Percentiles rank a stretch among this genome's conserved stretches.
These are phyloP conservation scores for Limosa lapponica DNA, from an alignment of 2,797 vertebrate species.

Conservation along the genomic window DNA sequence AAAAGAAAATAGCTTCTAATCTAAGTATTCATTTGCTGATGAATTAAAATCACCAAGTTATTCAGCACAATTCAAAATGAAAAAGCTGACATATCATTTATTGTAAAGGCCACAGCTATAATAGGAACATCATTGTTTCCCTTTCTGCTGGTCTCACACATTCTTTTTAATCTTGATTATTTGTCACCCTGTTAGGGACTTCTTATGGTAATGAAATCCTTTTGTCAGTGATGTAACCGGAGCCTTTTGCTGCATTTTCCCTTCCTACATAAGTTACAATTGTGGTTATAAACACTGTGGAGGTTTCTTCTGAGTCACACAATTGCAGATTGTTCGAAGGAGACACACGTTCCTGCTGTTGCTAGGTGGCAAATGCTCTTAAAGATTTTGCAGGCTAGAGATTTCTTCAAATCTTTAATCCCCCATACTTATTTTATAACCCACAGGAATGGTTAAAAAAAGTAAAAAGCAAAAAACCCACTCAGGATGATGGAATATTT, in stretches of 20 bases:
- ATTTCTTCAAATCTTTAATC: constrained; percentile 57
- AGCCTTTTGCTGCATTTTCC: constrained; percentile 45
- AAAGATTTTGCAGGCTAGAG: constrained; percentile 58
- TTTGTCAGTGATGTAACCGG: constrained; percentile 50
- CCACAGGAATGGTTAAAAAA: neutral
- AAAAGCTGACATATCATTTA: constrained; percentile 71
- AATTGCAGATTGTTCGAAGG: constrained; percentile 64
- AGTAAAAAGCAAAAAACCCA: neutral
- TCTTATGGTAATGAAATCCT: constrained; percentile 67
- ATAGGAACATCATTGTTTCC: constrained; percentile 65
- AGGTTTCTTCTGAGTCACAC: constrained; percentile 62
- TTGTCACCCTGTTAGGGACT: constrained; percentile 53
- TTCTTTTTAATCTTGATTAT: constrained; percentile 71
- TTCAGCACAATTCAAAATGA: constrained; percentile 67
- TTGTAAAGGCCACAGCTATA: constrained; percentile 60
- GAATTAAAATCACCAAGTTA: constrained; percentile 68
- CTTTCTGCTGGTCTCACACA: constrained; percentile 71
- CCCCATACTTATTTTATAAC: constrained; percentile 42
- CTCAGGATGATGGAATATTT: neutral
- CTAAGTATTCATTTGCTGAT: constrained; percentile 66
- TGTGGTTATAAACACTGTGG: constrained; percentile 28
- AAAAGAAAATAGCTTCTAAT: constrained; percentile 61
- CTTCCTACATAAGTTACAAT: constrained; percentile 56
- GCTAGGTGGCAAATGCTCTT: constrained; percentile 73
- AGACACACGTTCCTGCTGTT: constrained; percentile 49